Conservation (phyloP, 2,113 vertebrate genomes). For the Rhabdornis inornatus region DNA sequence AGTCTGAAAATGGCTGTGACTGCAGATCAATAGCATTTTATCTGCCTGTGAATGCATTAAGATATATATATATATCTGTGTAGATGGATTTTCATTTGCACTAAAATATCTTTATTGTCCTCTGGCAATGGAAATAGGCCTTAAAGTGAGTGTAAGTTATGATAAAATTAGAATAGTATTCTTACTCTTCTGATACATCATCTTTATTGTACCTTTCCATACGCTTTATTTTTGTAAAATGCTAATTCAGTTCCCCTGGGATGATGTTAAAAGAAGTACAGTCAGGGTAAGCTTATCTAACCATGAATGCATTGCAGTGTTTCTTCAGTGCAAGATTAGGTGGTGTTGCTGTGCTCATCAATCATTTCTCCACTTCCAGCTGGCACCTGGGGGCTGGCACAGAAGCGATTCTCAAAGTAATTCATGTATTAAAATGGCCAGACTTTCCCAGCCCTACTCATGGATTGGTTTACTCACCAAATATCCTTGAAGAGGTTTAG, state of each 20-base stretch:
- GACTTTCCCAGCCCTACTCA: neutral
- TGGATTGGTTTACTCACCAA: neutral
- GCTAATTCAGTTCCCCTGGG: constrained; percentile 34
- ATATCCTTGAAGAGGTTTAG: neutral
- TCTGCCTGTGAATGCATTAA: neutral
- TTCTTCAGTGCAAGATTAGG: neutral
- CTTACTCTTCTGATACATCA: neutral
- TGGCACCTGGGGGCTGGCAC: neutral
- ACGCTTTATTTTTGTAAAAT: constrained; percentile 13
- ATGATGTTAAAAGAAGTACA: neutral
- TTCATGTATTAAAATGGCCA: neutral
- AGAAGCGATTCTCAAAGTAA: neutral
- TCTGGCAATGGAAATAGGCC: neutral
- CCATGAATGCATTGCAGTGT: neutral
- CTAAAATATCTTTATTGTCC: constrained; percentile 3
- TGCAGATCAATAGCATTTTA: neutral
- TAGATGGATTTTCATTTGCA: constrained; percentile 27
- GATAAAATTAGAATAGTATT: neutral
- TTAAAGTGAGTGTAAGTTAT: neutral
- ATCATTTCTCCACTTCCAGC: neutral
- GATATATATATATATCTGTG: neutral
- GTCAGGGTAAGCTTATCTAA: neutral
- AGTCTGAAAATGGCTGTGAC: neutral
- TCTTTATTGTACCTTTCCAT: neutral
- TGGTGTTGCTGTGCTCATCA: neutral